Percentiles rank a stretch among this genome's conserved stretches.
Evolutionary conservation across 2,113 vertebrate genomes (phyloP).

Genomic region (Madoqua kirkii): DNA sequence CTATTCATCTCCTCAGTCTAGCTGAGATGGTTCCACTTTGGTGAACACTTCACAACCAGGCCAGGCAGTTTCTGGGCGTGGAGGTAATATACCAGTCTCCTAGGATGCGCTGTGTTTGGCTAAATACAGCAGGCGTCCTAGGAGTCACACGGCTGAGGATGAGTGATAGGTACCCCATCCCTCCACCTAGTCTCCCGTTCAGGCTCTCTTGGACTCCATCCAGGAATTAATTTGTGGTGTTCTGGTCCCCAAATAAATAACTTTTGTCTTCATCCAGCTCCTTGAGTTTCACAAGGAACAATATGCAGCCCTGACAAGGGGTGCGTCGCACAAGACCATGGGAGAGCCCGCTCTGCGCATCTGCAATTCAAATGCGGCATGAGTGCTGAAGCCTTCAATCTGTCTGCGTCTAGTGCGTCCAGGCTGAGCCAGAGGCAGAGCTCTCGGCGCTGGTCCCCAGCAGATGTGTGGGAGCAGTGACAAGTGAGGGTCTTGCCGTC

Average conservation of each 20-base stretch:
- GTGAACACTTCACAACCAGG: not conserved
- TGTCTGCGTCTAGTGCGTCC: not conserved
- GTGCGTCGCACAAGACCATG: not conserved
- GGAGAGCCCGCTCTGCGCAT: not conserved
- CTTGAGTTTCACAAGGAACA: not conserved
- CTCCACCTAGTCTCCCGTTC: not conserved
- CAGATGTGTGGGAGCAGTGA: conserved; percentile 9
- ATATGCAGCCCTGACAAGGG: not conserved
- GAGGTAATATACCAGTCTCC: conserved; percentile 8
- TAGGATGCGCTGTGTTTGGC: conserved; percentile 6
- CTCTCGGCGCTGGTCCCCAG: conserved; percentile 5
- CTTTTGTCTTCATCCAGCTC: not conserved
- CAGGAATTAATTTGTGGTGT: conserved; percentile 44
- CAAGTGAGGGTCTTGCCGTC: conserved; percentile 30
- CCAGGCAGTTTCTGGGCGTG: not conserved
- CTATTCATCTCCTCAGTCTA: conserved; percentile 10
- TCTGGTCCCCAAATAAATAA: conserved; percentile 46
- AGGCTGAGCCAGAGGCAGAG: conserved; percentile 28
- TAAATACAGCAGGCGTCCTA: conserved; percentile 29
- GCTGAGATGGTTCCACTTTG: conserved; percentile 19
- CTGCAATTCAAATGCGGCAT: not conserved
- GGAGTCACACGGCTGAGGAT: not conserved
- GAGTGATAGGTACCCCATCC: not conserved
- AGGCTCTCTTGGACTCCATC: not conserved
- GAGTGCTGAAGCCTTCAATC: conserved; percentile 12